Evolutionary conservation across 2,797 vertebrate species (phyloP).

Genomic region (Rhynchonycteris naso): DNA sequence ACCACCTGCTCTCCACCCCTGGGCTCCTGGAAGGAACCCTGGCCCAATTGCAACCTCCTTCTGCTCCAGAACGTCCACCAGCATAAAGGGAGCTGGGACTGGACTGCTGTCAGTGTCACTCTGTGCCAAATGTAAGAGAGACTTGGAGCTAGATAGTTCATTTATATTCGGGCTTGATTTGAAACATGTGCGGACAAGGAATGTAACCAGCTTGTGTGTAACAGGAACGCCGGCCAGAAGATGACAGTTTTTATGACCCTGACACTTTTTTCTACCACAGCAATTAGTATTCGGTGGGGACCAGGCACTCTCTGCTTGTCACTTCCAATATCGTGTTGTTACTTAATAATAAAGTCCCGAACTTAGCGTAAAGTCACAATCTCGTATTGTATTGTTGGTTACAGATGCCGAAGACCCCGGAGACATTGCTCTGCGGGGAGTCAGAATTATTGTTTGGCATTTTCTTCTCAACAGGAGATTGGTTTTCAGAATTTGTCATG

Average conservation of each 20-base stretch:
- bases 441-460: not conserved
- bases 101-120: not conserved
- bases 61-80: rapidly evolving
- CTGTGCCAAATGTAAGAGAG: not conserved
- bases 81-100: rapidly evolving
- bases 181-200: conserved; percentile 56
- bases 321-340: not conserved
- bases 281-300: conserved; percentile 46
- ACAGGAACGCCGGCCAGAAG: not conserved
- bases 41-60: rapidly evolving
- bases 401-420: not conserved
- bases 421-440: not conserved
- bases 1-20: rapidly evolving
- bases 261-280: conserved; percentile 35
- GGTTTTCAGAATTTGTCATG: conserved; percentile 70
- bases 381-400: conserved; percentile 48
- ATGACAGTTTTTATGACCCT: conserved; percentile 51
- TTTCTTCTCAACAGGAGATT: conserved; percentile 52
- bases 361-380: not conserved
- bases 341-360: conserved; percentile 13
- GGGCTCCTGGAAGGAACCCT: rapidly evolving
- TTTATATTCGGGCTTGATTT: conserved; percentile 29
- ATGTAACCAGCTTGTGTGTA: not conserved
- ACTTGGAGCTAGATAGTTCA: not conserved
- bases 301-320: conserved; percentile 58